phyloP scores from a whole-genome alignment of 2,797 vertebrate species.

The Sebastes cheni region DNA sequence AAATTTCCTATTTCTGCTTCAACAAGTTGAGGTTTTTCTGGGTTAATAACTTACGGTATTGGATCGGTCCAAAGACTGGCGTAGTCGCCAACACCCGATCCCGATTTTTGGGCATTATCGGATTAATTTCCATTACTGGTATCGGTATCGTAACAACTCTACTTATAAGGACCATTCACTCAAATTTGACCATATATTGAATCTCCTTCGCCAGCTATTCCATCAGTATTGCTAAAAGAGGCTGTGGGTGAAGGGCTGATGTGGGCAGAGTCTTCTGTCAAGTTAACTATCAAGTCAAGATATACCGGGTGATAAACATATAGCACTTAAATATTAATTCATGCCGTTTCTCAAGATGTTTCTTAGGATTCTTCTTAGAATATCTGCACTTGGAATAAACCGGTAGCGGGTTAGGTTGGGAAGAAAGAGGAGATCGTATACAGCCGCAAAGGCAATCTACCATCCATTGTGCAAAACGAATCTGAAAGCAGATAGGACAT shows the following conservation, averaged over 20 bases:
- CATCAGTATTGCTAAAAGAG: background rate
- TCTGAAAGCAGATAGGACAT: background rate
- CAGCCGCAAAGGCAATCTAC: background rate
- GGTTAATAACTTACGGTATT: no score
- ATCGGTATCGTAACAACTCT: no score
- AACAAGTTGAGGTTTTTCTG: no score
- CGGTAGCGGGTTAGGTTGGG: background rate
- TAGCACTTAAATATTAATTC: background rate
- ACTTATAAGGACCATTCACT: no score
- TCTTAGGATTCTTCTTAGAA: background rate
- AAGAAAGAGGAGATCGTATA: background rate
- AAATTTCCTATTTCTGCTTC: no score
- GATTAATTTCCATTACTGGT: no score
- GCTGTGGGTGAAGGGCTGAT: background rate
- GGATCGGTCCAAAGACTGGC: no score
- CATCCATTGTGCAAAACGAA: background rate
- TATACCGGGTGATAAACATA: background rate
- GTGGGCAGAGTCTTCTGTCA: background rate
- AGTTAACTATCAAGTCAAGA: background rate
- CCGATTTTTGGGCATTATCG: no score
- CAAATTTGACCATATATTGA: background rate
- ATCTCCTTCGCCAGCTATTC: background rate
- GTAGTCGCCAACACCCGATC: no score
- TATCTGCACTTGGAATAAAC: background rate
- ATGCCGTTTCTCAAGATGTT: background rate